Percentiles rank a stretch among this genome's conserved stretches.
Evolutionary conservation across 2,888 invertebrate species (phyloP).

Genomic region (Anticlea derivata): DNA sequence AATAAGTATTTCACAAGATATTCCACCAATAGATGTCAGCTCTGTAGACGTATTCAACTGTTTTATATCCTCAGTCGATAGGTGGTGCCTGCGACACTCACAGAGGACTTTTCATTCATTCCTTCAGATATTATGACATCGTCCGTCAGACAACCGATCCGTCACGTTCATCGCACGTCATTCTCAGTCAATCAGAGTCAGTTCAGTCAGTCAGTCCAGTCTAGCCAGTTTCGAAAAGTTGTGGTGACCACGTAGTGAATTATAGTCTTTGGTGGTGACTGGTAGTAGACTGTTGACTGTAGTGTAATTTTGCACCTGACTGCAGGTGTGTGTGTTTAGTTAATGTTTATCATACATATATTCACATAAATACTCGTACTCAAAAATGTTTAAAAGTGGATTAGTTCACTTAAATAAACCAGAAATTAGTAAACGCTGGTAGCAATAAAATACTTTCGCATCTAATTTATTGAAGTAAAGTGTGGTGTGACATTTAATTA

Average conservation of each 20-base stretch:
- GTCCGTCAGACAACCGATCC: too few species aligned
- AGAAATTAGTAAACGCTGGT: too few species aligned
- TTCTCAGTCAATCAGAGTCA: too few species aligned
- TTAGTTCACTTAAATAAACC: not conserved
- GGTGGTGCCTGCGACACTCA: conserved; percentile 45
- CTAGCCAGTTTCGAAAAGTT: too few species aligned
- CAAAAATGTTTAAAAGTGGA: not conserved
- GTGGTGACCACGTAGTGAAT: too few species aligned
- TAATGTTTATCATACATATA: too few species aligned
- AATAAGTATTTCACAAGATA: conserved; percentile 3
- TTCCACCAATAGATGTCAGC: conserved; percentile 37
- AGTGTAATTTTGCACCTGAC: conserved; percentile 28
- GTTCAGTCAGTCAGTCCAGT: too few species aligned
- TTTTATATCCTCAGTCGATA: conserved; percentile 21
- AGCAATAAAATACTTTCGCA: not conserved
- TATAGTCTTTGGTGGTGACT: too few species aligned
- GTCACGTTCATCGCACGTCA: too few species aligned
- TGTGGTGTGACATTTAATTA: conserved; percentile 61
- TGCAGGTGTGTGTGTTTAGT: conserved; percentile 9
- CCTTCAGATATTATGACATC: conserved; percentile 12
- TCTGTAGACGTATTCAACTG: not conserved
- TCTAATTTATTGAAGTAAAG: conserved; percentile 36
- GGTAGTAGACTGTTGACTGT: conserved; percentile 3
- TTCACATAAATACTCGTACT: not conserved
- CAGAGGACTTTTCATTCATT: conserved; percentile 30